phyloP scores from a whole-genome alignment of 2,888 invertebrate species.

The Blastobasis adustella region DNA sequence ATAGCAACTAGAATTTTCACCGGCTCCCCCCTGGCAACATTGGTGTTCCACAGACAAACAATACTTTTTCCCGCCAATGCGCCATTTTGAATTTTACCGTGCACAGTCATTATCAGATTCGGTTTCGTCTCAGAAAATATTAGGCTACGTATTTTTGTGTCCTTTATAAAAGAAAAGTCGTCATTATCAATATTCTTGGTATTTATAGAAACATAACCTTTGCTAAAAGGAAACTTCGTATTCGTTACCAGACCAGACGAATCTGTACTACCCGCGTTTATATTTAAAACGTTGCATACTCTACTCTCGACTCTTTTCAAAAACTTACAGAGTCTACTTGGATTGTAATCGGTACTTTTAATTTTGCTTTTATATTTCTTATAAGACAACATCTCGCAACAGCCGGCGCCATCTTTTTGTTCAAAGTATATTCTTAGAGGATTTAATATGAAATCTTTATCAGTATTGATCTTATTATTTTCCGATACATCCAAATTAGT shows the following conservation, averaged over 20 bases:
- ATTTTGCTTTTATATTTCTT: constrained; percentile 45
- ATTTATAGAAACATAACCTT: constrained; percentile 36
- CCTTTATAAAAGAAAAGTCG: constrained; percentile 29
- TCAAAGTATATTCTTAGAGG: constrained; percentile 56
- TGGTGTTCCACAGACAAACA: constrained; percentile 56
- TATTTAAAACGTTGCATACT: constrained; percentile 40
- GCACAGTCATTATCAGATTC: constrained; percentile 49
- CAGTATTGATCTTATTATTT: constrained; percentile 20
- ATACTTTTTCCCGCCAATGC: constrained; percentile 28
- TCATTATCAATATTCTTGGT: constrained; percentile 27
- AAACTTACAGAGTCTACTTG: constrained; percentile 40
- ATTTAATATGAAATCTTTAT: constrained; percentile 40
- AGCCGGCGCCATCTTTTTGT: constrained; percentile 58
- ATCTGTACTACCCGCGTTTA: constrained; percentile 35
- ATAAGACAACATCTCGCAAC: constrained; percentile 44
- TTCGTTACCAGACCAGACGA: constrained; percentile 30
- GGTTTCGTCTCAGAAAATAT: constrained; percentile 45
- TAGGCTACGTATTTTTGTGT: constrained; percentile 34
- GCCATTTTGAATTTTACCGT: constrained; percentile 26
- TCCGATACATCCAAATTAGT: constrained; percentile 16
- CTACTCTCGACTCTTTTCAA: constrained; percentile 47
- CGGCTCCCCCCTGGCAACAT: constrained; percentile 43
- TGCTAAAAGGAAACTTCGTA: constrained; percentile 49
- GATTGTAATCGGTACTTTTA: constrained; percentile 37
- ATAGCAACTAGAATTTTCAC: constrained; percentile 48